phyloP scores from a whole-genome alignment of 2,797 vertebrate genomes.

The Antrozous pallidus region DNA sequence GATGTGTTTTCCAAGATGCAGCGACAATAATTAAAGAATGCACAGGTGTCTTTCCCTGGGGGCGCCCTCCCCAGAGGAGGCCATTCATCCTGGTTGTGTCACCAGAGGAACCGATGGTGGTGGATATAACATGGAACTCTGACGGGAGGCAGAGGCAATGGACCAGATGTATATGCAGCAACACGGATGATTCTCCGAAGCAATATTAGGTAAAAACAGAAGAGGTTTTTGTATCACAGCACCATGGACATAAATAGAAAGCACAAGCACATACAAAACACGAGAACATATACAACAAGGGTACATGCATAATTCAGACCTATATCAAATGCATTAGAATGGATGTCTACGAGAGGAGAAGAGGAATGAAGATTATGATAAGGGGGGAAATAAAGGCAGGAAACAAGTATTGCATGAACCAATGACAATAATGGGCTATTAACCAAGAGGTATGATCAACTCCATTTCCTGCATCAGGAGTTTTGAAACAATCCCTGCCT shows the following conservation, averaged over 20 bases:
- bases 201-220: neutral
- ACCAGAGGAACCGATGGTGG: too few relatives aligned
- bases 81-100: accelerated
- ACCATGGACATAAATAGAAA: neutral
- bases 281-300: neutral
- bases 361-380: neutral
- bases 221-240: neutral
- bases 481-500: neutral
- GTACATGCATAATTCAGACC: neutral
- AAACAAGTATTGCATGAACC: neutral
- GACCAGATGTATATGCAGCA: neutral
- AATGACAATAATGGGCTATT: neutral
- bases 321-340: neutral
- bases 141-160: neutral
- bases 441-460: neutral
- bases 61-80: too few relatives aligned
- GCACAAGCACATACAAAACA: neutral
- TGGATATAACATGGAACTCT: neutral
- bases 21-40: too few relatives aligned
- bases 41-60: too few relatives aligned
- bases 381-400: neutral
- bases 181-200: neutral
- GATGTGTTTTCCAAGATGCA: too few relatives aligned
- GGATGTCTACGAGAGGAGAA: neutral
- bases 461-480: neutral